Percentiles rank a stretch among this genome's conserved stretches.
These are phyloP conservation scores for Raja brachyura DNA, from an alignment of 2,113 vertebrate genomes.

Conservation along the genomic window DNA sequence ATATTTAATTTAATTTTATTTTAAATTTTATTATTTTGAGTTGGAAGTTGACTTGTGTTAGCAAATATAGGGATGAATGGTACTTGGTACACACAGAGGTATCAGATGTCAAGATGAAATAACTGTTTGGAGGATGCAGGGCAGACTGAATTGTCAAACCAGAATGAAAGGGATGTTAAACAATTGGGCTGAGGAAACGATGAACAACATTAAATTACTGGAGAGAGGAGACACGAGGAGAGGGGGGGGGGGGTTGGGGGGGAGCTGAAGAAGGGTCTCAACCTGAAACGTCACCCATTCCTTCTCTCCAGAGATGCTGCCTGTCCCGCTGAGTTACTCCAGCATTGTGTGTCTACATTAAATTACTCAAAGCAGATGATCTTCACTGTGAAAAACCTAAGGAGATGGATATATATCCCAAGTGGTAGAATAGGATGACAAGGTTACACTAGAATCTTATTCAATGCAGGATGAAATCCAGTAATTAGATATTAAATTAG, in stretches of 20 bases:
- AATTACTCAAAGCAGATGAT: neutral
- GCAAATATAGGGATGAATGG: neutral
- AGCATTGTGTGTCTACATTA: too few relatives aligned
- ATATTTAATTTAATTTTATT: too few relatives aligned
- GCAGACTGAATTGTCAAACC: neutral
- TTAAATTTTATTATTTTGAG: neutral
- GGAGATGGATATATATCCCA: neutral
- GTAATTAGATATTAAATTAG: neutral
- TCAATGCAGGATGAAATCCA: neutral
- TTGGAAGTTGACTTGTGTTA: neutral
- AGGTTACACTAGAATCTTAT: neutral
- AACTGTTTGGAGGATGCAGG: neutral
- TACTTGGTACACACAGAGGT: neutral
- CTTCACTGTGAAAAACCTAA: neutral
- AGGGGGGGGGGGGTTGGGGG: too few relatives aligned
- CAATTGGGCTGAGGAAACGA: neutral
- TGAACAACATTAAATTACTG: neutral
- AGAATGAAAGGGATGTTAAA: neutral
- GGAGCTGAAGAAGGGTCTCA: too few relatives aligned
- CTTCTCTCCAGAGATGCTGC: too few relatives aligned
- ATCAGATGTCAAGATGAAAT: neutral
- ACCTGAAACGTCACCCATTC: too few relatives aligned
- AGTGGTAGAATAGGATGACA: neutral
- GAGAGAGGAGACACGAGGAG: too few relatives aligned
- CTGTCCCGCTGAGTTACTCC: too few relatives aligned